A percentile compares a stretch with the other conserved stretches of the same genome.
phyloP scores from a whole-genome alignment of 2,888 invertebrate genomes.

The Azorinus chamasolen region DNA sequence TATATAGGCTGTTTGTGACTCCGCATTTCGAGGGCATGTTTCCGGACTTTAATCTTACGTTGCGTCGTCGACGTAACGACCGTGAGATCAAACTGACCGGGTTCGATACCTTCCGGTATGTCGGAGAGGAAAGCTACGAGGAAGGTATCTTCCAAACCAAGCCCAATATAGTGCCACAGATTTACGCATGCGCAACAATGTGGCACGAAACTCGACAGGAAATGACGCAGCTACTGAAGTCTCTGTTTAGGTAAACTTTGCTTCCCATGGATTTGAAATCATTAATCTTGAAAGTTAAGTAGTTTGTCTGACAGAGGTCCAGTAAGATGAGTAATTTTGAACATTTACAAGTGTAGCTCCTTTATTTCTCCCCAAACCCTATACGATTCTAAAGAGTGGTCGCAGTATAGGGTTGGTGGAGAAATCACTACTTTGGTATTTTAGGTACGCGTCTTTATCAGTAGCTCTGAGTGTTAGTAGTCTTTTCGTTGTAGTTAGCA shows the following conservation, averaged over 20 bases:
- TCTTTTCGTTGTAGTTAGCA: too few species aligned
- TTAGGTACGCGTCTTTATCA: too few species aligned
- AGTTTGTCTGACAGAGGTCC: too few species aligned
- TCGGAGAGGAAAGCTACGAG: slow-evolving; percentile 70
- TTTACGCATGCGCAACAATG: slow-evolving; percentile 99
- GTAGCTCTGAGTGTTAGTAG: too few species aligned
- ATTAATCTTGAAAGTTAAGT: too few species aligned
- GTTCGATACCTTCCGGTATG: slow-evolving; percentile 74
- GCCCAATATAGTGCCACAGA: slow-evolving; percentile 86
- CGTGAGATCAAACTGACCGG: slow-evolving; percentile 87
- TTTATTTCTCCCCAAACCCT: too few species aligned
- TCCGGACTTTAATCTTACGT: slow-evolving; percentile 97
- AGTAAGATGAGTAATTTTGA: too few species aligned
- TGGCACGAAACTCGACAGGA: slow-evolving; percentile 99
- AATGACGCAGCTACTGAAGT: slow-evolving; percentile 92
- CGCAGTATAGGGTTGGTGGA: too few species aligned
- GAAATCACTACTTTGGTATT: too few species aligned
- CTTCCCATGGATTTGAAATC: too few species aligned
- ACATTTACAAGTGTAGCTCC: too few species aligned
- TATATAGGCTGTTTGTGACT: slow-evolving; percentile 74
- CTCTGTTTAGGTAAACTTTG: slow-evolving; percentile 88
- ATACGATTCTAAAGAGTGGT: too few species aligned
- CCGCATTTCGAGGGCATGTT: slow-evolving; percentile 92
- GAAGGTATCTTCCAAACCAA: slow-evolving; percentile 55
- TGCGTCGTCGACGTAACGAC: slow-evolving; percentile 96